phyloP scores from a whole-genome alignment of 64 coral and sea anemone species.

The Acropora tenuis region DNA sequence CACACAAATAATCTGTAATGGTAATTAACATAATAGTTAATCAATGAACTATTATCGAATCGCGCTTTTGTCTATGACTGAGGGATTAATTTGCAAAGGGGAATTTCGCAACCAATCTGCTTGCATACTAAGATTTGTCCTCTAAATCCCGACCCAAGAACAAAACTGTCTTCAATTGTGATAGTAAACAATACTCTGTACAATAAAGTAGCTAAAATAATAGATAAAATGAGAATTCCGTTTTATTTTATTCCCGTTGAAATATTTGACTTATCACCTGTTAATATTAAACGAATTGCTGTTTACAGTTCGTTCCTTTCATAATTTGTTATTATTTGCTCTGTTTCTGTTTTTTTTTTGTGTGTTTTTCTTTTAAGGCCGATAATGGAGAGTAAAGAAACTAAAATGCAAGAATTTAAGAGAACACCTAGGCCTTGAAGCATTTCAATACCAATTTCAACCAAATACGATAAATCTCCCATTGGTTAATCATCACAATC shows the following conservation, averaged over 20 bases:
- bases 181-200: background rate
- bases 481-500: too few species aligned
- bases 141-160: background rate
- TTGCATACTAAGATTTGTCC: background rate
- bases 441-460: too few species aligned
- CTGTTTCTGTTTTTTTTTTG: background rate
- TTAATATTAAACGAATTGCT: background rate
- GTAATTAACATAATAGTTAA: background rate
- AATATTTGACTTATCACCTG: constrained; percentile 37
- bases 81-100: background rate
- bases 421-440: too few species aligned
- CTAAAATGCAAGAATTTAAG: too few species aligned
- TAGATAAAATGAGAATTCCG: background rate
- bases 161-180: background rate
- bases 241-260: background rate
- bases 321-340: background rate
- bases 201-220: background rate
- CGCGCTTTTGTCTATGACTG: background rate
- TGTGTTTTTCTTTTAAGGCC: too few species aligned
- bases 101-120: background rate
- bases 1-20: background rate
- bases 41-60: background rate
- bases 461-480: too few species aligned
- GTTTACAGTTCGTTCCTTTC: background rate
- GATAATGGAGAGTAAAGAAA: too few species aligned